These are phyloP conservation scores for Gambusia holbrooki DNA, from an alignment of 2,113 vertebrate species.

Conservation along the genomic window DNA sequence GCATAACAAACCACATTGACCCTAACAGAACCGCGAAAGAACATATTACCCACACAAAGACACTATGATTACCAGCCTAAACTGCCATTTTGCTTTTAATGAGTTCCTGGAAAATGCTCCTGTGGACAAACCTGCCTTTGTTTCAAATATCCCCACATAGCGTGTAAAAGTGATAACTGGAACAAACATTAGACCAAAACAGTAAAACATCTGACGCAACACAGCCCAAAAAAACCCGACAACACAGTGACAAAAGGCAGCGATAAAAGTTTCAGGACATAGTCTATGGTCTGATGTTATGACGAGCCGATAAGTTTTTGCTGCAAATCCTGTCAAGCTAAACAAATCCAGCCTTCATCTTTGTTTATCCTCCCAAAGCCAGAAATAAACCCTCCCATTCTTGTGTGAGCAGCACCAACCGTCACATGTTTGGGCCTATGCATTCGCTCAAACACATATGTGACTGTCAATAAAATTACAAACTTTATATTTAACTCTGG, in stretches of 20 bases:
- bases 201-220: neutral
- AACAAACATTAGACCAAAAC: neutral
- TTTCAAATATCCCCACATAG: no score
- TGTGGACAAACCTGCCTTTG: no score
- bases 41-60: no score
- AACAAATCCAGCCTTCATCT: constrained; percentile 37
- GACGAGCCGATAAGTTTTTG: neutral
- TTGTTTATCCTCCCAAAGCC: constrained; percentile 38
- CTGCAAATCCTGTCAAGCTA: neutral
- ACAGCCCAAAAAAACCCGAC: neutral
- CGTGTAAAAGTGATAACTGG: neutral
- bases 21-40: no score
- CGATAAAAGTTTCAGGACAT: neutral
- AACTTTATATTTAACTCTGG: constrained; percentile 59
- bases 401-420: neutral
- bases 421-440: constrained; percentile 20
- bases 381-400: constrained; percentile 35
- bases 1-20: no score
- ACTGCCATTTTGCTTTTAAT: no score
- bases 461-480: constrained; percentile 51
- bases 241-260: neutral
- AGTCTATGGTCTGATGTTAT: neutral
- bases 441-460: constrained; percentile 17
- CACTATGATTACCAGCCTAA: no score
- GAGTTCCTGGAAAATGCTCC: no score